These are phyloP conservation scores for Onychomys leucogaster DNA, from an alignment of 2,797 vertebrate genomes.

Conservation along the genomic window DNA sequence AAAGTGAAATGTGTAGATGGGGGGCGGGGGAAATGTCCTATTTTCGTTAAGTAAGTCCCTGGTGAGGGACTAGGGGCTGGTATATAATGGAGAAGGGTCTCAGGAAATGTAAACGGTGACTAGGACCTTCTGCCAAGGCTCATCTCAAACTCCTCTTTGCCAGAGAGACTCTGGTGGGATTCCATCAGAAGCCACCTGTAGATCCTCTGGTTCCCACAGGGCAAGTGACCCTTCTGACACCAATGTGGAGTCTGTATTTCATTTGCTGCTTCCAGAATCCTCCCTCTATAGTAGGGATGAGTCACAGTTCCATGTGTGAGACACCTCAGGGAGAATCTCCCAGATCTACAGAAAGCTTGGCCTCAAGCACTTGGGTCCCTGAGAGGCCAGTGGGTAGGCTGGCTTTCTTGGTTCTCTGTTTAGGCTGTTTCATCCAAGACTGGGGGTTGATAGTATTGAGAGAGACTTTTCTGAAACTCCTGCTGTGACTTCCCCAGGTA, in stretches of 20 bases:
- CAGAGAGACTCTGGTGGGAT: neutral
- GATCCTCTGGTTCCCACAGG: neutral
- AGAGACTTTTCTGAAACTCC: neutral
- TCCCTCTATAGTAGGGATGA: neutral
- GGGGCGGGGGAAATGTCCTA: neutral
- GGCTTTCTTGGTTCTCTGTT: rapidly evolving
- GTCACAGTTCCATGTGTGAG: neutral
- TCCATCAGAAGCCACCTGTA: neutral
- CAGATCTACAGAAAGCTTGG: neutral
- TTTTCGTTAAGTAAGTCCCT: neutral
- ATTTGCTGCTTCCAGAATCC: neutral
- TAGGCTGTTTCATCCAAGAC: neutral
- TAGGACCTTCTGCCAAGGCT: neutral
- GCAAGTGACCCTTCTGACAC: neutral
- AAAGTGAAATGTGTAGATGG: rapidly evolving
- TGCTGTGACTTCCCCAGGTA: neutral
- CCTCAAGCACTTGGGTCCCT: neutral
- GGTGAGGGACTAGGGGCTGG: neutral
- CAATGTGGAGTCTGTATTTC: neutral
- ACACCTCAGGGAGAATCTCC: slow-evolving; percentile 3
- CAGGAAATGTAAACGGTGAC: neutral
- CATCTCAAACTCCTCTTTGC: neutral
- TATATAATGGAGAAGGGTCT: neutral
- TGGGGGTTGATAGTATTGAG: neutral
- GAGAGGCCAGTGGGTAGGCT: neutral